Evolutionary conservation across 1,140 invertebrate species (phyloP).

Genomic region (Drosophila orosa): DNA sequence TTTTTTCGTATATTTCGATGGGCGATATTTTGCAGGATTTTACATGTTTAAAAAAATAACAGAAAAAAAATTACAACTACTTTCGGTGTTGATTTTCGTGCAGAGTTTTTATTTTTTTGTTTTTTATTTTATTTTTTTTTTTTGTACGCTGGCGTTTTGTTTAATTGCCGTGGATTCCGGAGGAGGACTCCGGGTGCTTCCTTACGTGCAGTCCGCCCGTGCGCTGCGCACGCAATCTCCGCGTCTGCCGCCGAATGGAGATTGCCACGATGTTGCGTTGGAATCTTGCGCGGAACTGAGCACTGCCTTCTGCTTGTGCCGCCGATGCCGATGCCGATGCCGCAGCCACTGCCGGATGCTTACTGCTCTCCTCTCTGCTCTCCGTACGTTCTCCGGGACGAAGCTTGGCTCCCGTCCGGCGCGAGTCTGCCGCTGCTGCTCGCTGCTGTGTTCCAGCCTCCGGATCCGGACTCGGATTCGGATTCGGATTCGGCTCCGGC

Average conservation of each 20-base stretch:
- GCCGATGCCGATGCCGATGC: slow-evolving; percentile 1
- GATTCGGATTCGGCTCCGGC: slow-evolving; percentile 17
- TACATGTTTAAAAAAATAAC: background rate
- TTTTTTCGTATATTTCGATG: slow-evolving; percentile 1
- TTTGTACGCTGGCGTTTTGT: slow-evolving; percentile 39
- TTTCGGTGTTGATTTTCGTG: slow-evolving; percentile 21
- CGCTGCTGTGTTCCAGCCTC: slow-evolving; percentile 37
- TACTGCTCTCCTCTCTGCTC: slow-evolving; percentile 12
- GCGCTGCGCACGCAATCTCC: slow-evolving; percentile 70
- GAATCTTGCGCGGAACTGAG: slow-evolving; percentile 73
- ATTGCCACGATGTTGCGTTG: slow-evolving; percentile 72
- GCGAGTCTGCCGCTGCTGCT: slow-evolving; percentile 33
- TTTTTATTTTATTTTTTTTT: slow-evolving; percentile 18
- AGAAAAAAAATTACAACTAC: background rate
- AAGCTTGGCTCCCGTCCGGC: slow-evolving; percentile 40
- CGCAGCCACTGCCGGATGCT: slow-evolving; percentile 13
- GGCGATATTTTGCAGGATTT: background rate
- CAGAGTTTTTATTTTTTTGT: slow-evolving; percentile 30
- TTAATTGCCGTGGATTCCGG: slow-evolving; percentile 56
- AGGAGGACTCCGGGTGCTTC: slow-evolving; percentile 55
- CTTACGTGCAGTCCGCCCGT: slow-evolving; percentile 50
- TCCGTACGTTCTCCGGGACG: slow-evolving; percentile 36
- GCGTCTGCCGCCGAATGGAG: slow-evolving; percentile 60
- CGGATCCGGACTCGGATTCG: slow-evolving; percentile 45
- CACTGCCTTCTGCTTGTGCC: slow-evolving; percentile 6